Conservation (phyloP, 2,113 vertebrate genomes). For the Dipodomys spectabilis region DNA sequence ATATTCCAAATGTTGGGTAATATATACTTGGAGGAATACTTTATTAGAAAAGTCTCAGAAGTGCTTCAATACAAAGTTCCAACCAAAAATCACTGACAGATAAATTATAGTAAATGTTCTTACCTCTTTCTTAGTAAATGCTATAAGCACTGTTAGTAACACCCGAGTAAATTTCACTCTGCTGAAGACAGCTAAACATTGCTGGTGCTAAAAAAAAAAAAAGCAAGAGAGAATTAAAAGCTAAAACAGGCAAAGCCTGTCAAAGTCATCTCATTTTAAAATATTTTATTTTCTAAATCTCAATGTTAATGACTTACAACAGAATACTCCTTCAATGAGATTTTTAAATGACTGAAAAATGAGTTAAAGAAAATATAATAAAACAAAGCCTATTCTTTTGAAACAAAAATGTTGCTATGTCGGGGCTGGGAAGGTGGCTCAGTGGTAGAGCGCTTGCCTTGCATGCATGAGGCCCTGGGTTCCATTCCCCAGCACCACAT, state of each 20-base stretch:
- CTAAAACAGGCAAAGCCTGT: slow-evolving; percentile 44
- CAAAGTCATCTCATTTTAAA: slow-evolving; percentile 37
- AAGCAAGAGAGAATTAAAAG: slow-evolving; percentile 48
- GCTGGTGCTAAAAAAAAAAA: slow-evolving; percentile 91
- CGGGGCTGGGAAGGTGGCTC: no score
- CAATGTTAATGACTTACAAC: slow-evolving; percentile 37
- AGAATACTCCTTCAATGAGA: slow-evolving; percentile 12
- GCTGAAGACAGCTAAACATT: slow-evolving; percentile 95
- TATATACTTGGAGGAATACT: background rate
- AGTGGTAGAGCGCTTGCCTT: no score
- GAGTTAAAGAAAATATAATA: slow-evolving; percentile 22
- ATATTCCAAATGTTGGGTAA: background rate
- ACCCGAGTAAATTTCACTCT: slow-evolving; percentile 96
- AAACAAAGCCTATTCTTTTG: slow-evolving; percentile 41
- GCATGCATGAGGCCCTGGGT: no score
- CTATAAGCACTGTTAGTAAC: slow-evolving; percentile 94
- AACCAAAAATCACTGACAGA: background rate
- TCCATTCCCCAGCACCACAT: no score
- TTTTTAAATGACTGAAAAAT: slow-evolving; percentile 43
- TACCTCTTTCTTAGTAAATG: slow-evolving; percentile 98
- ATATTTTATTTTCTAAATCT: slow-evolving; percentile 42
- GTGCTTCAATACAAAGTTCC: background rate
- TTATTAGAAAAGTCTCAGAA: slow-evolving; percentile 16
- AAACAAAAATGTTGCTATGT: background rate
- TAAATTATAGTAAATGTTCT: background rate